Evolutionary conservation across 2,113 vertebrate genomes (phyloP), one percentile per base, ranked within the genome.

Genomic region (Heterocephalus glaber): DNA sequence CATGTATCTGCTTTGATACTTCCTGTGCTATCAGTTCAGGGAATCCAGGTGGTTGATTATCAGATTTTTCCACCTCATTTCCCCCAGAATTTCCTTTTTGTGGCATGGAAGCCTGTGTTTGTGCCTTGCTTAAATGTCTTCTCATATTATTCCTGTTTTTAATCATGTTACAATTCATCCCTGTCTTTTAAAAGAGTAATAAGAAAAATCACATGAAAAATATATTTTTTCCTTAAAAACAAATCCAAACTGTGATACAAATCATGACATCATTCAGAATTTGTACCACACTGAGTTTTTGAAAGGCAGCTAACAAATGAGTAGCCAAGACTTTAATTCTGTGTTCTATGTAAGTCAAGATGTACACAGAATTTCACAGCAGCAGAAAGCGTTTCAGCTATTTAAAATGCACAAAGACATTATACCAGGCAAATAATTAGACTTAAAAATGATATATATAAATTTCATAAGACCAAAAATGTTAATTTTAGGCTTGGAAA

Each of bases 191-290:
- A 60, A 52, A 90, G 44, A 90, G 13, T n/a, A 47, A 33, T 49
- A 84, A 86, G 12, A 52, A 85, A 91, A 96, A 97, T 79, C 38
- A 97, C n/a, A 96, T 85, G 7, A 95, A 96, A 94, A 52, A 96
- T 47, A 70, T 52, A 3, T 0, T 8, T 96, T 94, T 92, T 26
- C 52, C 79, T 84, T 70, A 72, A 81, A 97, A 86, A 79, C 33
- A 94, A 94, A 90, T 54, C 26, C 20, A 82, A 96, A 63, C 3
- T 93, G 52, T 35, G 87, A 95, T 77, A 58, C 17, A 92, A 92
- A 95, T 17, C 10, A 66, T 89, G 93, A 94, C 74, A 66, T 12
- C 19, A 84, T 11, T 90, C 80, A 61, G 88, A 93, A 96, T 0
- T 89, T 54, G 89, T 87, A 44, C 24, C 80, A 80, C 3, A 5